A percentile compares a stretch with the other conserved stretches of the same genome.
These are phyloP conservation scores for Hippasteria phrygiana DNA, from an alignment of 53 echinoderm and acorn worm genomes.

Conservation along the genomic window DNA sequence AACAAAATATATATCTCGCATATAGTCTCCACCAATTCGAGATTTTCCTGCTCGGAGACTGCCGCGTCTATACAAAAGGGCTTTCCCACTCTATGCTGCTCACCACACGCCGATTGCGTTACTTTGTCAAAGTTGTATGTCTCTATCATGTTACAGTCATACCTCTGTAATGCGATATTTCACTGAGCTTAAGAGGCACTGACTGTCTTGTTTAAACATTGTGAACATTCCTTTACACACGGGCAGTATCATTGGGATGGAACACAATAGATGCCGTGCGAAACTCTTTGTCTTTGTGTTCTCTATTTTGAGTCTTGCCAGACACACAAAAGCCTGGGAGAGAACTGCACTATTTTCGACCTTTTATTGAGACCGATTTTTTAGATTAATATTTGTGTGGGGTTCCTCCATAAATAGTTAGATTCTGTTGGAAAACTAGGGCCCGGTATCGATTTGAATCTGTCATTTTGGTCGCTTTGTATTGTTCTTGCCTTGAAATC, in stretches of 20 bases:
- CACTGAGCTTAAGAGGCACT: not conserved
- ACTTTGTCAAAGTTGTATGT: not conserved
- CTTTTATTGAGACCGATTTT: too few species aligned
- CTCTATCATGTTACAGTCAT: not conserved
- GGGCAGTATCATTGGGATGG: not conserved
- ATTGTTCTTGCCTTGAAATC: constrained; percentile 18
- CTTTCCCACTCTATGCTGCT: not conserved
- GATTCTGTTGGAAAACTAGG: not conserved
- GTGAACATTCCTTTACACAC: not conserved
- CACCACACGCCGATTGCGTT: not conserved
- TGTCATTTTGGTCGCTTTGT: constrained; percentile 4
- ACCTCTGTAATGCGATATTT: not conserved
- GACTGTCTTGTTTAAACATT: not conserved
- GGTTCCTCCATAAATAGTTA: not conserved
- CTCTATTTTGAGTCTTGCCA: not conserved
- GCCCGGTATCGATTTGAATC: constrained; percentile 14
- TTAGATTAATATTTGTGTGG: not conserved
- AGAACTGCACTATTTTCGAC: not conserved
- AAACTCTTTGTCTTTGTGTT: not conserved
- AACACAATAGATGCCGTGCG: not conserved
- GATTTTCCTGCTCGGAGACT: too few species aligned
- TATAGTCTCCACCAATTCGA: too few species aligned
- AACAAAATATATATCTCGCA: too few species aligned
- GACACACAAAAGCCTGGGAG: not conserved
- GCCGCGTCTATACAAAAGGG: too few species aligned